Evolutionary conservation across 2,797 vertebrate species (phyloP).

Genomic region (Anguilla pacifica): DNA sequence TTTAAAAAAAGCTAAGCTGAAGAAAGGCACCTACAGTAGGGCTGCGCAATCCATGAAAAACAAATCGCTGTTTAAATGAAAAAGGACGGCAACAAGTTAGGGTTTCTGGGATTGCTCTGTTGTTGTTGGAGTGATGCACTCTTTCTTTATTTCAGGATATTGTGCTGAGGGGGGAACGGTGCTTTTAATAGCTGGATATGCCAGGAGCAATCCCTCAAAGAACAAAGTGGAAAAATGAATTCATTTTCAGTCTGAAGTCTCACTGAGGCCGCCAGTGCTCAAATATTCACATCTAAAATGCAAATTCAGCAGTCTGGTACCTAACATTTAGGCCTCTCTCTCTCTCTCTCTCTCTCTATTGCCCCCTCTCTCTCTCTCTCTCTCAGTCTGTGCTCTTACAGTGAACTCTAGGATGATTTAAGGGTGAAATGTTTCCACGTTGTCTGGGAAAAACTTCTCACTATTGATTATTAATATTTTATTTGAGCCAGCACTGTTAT

Average conservation of each 20-base stretch:
- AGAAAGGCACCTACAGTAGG: not conserved
- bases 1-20: not conserved
- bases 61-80: conserved; percentile 25
- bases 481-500: not conserved
- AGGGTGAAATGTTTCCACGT: not conserved
- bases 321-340: not conserved
- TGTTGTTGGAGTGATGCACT: conserved; percentile 45
- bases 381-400: not conserved
- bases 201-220: conserved; percentile 30
- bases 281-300: conserved; percentile 25
- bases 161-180: not conserved
- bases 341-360: not conserved
- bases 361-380: not conserved
- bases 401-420: not conserved
- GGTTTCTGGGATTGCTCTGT: conserved; percentile 42
- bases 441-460: not conserved
- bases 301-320: conserved; percentile 27
- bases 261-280: not conserved
- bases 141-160: not conserved
- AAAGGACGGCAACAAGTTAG: conserved; percentile 15
- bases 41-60: conserved; percentile 8
- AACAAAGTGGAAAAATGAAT: conserved; percentile 31
- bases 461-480: not conserved
- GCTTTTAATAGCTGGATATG: not conserved
- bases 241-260: conserved; percentile 27